phyloP scores from a whole-genome alignment of 2,888 invertebrate genomes.

The Trypoxylon attenuatum region DNA sequence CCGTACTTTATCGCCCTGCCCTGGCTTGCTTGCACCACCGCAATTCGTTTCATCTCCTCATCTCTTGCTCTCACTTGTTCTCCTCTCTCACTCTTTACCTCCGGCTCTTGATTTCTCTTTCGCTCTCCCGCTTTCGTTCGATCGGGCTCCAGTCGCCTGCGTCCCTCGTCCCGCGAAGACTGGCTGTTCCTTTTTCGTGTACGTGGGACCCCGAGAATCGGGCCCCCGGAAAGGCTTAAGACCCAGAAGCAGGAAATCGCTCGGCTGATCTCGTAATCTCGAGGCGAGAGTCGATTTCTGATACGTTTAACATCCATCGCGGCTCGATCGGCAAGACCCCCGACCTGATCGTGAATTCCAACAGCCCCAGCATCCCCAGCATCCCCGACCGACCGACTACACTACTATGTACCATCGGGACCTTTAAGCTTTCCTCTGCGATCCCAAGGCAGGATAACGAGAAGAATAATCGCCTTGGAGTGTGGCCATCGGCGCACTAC shows the following conservation, averaged over 20 bases:
- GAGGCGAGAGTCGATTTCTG: slow-evolving; percentile 18
- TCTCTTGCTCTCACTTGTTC: not conserved
- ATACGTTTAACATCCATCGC: slow-evolving; percentile 1
- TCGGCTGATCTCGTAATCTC: slow-evolving; percentile 9
- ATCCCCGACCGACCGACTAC: not conserved
- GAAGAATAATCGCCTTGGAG: not conserved
- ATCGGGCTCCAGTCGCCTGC: no score
- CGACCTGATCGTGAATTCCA: no score
- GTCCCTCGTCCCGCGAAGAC: no score
- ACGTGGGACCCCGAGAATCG: slow-evolving; percentile 2
- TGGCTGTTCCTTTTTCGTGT: no score
- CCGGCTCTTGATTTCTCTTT: slow-evolving; percentile 5
- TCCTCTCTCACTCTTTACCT: slow-evolving; percentile 14
- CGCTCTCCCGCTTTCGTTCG: not conserved
- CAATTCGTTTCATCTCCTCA: no score
- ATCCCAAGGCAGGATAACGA: not conserved
- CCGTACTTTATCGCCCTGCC: slow-evolving; percentile 69
- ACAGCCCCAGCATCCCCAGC: not conserved
- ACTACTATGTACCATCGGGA: not conserved
- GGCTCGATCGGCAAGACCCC: not conserved
- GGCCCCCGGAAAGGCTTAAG: slow-evolving; percentile 33
- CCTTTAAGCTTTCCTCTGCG: not conserved
- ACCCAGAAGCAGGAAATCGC: slow-evolving; percentile 40
- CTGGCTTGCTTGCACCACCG: slow-evolving; percentile 45
- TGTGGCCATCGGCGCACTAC: slow-evolving; percentile 7